Evolutionary conservation across 2,888 invertebrate species (phyloP), one percentile per base, ranked within the genome.

Genomic region (Eupithecia abbreviata): DNA sequence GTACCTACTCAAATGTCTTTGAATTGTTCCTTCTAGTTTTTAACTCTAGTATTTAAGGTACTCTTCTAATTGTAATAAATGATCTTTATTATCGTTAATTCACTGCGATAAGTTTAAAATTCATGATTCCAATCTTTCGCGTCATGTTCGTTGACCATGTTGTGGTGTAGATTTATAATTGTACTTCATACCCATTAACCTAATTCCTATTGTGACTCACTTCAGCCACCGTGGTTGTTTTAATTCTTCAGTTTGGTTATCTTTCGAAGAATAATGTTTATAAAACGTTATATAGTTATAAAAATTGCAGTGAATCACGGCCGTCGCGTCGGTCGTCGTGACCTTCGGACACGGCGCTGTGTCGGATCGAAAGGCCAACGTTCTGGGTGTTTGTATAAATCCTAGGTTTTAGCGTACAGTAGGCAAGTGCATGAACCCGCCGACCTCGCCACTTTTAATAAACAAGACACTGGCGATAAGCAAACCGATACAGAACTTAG

Each of bases 331-430:
- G 86, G 13, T 65, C 65, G 66, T 42, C 67, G 75, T 83, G 86
- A 86, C 88, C 88, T 88, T 87, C 85, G 80, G 78, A 77, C 79
- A 73, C 72, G 77, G 73, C 81, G 81, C 82, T 81, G 81, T 82
- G 77, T 71, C 69, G 71, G 67, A 73, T 78, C 79, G 82, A 90
- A 89, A 92, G 91, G 91, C 90, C 90, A 90, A 92, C 85, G 91
- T 87, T 88, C 91, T 86, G 84, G 71, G 84, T 82, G 85, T 86
- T 86, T 87, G 85, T 85, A 83, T 82, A 83, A 85, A 87, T 84
- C 81, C 85, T 86, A 86, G 84, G 76, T 75, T 74, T 74, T 77
- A 72, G 79, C 30, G 69, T 72, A 12, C 12, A 51, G 7, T 66
- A 70, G 58, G 47, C 74, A 80, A 82, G 80, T 43, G 68, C 69